These are phyloP conservation scores for Hippoglossus stenolepis DNA, from an alignment of 2,113 vertebrate species.

Conservation along the genomic window DNA sequence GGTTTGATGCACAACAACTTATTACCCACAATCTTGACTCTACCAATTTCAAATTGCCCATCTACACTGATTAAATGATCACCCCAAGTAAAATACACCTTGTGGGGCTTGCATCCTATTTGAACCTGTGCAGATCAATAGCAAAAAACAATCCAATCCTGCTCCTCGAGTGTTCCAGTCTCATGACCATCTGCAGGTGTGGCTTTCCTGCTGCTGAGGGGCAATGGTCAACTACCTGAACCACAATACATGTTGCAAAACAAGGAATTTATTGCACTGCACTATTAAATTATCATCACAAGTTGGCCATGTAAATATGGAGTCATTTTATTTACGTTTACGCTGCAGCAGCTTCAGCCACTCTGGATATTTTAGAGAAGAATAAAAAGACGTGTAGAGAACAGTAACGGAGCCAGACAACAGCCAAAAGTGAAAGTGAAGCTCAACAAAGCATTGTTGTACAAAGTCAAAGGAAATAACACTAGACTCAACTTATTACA, in stretches of 20 bases:
- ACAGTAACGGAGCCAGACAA: neutral
- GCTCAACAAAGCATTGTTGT: neutral
- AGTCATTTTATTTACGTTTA: slow-evolving; percentile 3
- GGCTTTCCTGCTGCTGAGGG: slow-evolving; percentile 49
- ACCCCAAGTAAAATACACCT: slow-evolving; percentile 11
- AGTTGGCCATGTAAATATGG: neutral
- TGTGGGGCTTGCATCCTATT: slow-evolving; percentile 8
- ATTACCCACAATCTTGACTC: neutral
- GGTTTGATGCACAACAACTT: neutral
- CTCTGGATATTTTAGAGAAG: neutral
- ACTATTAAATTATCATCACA: slow-evolving; percentile 31
- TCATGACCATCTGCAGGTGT: slow-evolving; percentile 49
- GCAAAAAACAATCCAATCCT: slow-evolving; percentile 10
- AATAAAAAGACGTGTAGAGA: slow-evolving; percentile 1
- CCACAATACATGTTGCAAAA: slow-evolving; percentile 24
- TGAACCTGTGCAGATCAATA: slow-evolving; percentile 1
- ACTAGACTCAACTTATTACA: neutral
- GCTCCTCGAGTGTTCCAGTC: slow-evolving; percentile 5
- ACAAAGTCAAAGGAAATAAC: slow-evolving; percentile 11
- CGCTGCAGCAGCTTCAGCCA: neutral
- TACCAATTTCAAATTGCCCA: neutral
- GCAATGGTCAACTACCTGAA: slow-evolving; percentile 58
- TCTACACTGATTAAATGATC: neutral
- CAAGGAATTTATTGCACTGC: slow-evolving; percentile 32
- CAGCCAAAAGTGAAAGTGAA: slow-evolving; percentile 41